Evolutionary conservation across 2,113 vertebrate genomes (phyloP), one percentile per base, ranked within the genome.

Genomic region (Oreochromis spilurus): DNA sequence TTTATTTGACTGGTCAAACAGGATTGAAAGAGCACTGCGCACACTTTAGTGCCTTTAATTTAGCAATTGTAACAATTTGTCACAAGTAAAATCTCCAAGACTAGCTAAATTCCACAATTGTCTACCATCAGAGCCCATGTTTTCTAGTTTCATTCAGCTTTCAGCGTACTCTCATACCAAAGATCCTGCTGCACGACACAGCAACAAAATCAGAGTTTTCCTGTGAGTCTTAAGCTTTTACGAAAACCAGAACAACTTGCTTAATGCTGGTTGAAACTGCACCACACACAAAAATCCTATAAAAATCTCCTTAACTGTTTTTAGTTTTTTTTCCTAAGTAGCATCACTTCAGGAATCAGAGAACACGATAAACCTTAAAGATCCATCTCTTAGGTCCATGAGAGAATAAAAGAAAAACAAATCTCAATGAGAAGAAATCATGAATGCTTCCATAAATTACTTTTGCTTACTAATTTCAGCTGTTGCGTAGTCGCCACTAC

Each of bases 201-300:
- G 57, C 77, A 85, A 29, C 36, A 78, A 50, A 81, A 55, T 26
- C 16, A n/a, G 45, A 52, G 24, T 52, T 77, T n/a, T 52, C 24
- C 72, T 52, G 24, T 43, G 16, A 86, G 11, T 36, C 62, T 70
- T 13, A 53, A 57, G 26, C n/a, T 79, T 67, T 58, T 83, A 21
- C 14, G 86, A 19, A n/a, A 31, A 84, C 8, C 8, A 38, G 57
- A 16, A 81, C 13, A 45, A 4, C 45, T 50, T 77, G 10, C 40
- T 60, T 62, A 57, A 79, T 84, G 85, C 89, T 83, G 88, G 87
- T 92, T 75, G 9, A 85, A 87, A 65, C 4, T 57, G 83, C 85
- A 82, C 77, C 72, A 81, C 45, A 80, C 72, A 62, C 34, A 89
- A 54, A 79, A 26, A 60, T 86, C 45, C 81, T 38, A 72, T 45